Conservation (phyloP, 2,888 invertebrate genomes). For the Pemphredon lugubris region DNA sequence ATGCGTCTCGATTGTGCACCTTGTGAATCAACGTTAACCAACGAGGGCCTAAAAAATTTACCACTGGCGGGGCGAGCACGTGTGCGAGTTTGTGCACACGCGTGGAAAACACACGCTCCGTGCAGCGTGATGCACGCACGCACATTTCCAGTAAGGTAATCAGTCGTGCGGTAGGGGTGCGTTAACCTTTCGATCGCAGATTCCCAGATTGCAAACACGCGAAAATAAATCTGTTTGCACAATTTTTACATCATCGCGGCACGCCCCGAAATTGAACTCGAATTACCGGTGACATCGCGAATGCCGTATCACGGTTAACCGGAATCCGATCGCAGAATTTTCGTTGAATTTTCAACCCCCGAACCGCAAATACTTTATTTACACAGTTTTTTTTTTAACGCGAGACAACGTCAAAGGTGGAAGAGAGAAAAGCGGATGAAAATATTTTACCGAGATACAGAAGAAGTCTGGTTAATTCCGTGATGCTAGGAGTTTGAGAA, state of each 20-base stretch:
- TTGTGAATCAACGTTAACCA: constrained; percentile 41
- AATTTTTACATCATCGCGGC: constrained; percentile 46
- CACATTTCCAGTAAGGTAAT: constrained; percentile 62
- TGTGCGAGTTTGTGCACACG: constrained; percentile 49
- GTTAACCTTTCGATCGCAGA: constrained; percentile 65
- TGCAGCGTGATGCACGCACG: constrained; percentile 56
- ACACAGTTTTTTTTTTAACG: too few species aligned
- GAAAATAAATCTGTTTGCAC: constrained; percentile 51
- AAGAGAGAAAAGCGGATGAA: too few species aligned
- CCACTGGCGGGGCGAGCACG: constrained; percentile 25
- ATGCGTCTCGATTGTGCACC: constrained; percentile 31
- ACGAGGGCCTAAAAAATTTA: constrained; percentile 57
- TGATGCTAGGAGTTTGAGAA: too few species aligned
- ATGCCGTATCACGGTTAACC: not conserved
- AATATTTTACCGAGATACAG: too few species aligned
- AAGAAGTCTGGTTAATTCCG: too few species aligned
- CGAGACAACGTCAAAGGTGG: too few species aligned
- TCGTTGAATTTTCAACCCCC: too few species aligned
- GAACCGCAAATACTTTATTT: too few species aligned
- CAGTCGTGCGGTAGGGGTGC: constrained; percentile 60
- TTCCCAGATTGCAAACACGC: constrained; percentile 54
- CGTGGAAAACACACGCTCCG: constrained; percentile 58
- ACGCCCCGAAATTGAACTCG: constrained; percentile 4
- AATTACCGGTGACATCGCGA: constrained; percentile 1
- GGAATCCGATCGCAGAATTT: not conserved